Evolutionary conservation across 2,888 invertebrate genomes (phyloP).

Genomic region (Dicycla oo): DNA sequence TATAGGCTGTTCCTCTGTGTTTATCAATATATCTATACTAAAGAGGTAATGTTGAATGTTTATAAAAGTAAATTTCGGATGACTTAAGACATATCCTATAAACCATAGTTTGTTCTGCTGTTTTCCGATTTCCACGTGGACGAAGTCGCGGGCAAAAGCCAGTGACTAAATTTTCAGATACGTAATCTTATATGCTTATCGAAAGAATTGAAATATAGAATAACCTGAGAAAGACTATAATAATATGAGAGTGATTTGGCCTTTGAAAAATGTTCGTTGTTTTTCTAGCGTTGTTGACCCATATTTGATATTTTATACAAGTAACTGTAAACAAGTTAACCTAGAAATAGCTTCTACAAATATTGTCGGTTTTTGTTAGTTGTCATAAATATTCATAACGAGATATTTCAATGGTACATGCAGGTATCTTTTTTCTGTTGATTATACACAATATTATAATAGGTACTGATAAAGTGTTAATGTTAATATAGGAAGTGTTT

Average conservation of each 20-base stretch:
- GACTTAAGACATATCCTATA: background rate
- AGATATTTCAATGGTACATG: constrained; percentile 15
- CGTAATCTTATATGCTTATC: background rate
- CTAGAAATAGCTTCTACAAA: background rate
- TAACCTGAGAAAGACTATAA: too few species aligned
- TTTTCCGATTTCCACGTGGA: background rate
- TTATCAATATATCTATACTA: too few species aligned
- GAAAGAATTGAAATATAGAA: background rate
- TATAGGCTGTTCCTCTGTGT: background rate
- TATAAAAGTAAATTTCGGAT: background rate
- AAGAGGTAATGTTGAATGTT: background rate
- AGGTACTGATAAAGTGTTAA: background rate
- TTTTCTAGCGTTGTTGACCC: background rate
- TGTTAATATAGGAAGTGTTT: background rate
- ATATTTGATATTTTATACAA: background rate
- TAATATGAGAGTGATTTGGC: background rate
- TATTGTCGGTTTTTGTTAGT: background rate
- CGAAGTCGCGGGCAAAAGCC: background rate
- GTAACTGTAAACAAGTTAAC: background rate
- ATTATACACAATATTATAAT: background rate
- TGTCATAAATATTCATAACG: constrained; percentile 12
- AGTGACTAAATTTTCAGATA: background rate
- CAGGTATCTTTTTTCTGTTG: background rate
- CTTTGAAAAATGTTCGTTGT: background rate
- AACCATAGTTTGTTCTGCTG: background rate